phyloP scores from a whole-genome alignment of 2,113 vertebrate species.

The Laterallus jamaicensis region DNA sequence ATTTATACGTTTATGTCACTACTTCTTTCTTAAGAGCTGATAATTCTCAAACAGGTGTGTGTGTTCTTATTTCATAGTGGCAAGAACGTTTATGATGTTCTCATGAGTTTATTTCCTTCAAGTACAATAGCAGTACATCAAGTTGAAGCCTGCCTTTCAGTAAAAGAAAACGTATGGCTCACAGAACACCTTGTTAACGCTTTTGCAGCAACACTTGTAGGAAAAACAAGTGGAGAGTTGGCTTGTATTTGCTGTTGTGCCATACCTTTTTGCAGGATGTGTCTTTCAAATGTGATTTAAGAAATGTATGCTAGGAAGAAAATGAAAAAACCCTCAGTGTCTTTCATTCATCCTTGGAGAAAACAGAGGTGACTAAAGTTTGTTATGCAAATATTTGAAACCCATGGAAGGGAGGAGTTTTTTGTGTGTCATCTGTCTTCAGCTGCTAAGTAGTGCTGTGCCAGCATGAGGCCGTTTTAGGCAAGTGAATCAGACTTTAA shows the following conservation, averaged over 20 bases:
- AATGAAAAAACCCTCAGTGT: background rate
- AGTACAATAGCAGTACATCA: background rate
- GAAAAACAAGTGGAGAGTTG: background rate
- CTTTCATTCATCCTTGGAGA: background rate
- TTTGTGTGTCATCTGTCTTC: background rate
- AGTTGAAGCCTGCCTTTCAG: background rate
- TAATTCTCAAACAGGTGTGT: background rate
- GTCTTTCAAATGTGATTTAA: background rate
- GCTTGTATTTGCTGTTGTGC: accelerated
- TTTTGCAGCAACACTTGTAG: background rate
- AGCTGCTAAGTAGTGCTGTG: background rate
- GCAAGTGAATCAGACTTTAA: background rate
- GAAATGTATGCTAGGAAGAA: background rate
- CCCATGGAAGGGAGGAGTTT: background rate
- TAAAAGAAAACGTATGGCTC: accelerated
- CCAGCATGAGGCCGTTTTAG: background rate
- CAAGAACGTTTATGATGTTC: background rate
- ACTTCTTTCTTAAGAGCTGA: background rate
- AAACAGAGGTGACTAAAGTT: background rate
- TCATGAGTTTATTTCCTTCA: background rate
- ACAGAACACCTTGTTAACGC: background rate
- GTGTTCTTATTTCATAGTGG: background rate
- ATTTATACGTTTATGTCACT: accelerated
- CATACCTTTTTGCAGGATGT: background rate
- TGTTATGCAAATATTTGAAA: background rate